Evolutionary conservation across 2,113 vertebrate genomes (phyloP), one percentile per base, ranked within the genome.

Genomic region (Trinectes maculatus): DNA sequence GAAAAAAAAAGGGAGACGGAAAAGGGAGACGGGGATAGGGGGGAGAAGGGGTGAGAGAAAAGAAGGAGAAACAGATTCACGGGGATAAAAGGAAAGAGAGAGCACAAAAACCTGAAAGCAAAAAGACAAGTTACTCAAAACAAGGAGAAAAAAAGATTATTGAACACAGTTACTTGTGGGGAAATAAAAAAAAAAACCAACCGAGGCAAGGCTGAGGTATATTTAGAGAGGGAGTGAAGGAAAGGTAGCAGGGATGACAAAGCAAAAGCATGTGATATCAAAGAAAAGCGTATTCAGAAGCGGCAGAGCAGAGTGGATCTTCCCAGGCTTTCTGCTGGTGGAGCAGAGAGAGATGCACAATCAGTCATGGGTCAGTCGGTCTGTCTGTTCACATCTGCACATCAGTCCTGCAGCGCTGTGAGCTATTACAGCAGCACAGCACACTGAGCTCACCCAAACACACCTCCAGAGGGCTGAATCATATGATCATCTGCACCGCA

Each of bases 301-400:
- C 79, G 74, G 66, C 61, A 53, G 70, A 60, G 76, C 80, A 61
- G 51, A 52, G 71, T 62, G 62, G 79, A 85, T 79, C 72, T 80
- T 83, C 74, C 61, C 67, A 77, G 42, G 84, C 71, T 80, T 82
- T 84, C 66, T 77, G 75, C 71, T 78, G 70, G 10, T 65, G 81
- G 74, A 87, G 71, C 77, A 70, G 68, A 79, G 65, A 79, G 65
- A 86, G 80, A 89, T 83, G 80, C 85, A 77, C 71, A 84, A 85
- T 86, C 73, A 77, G 59, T 84, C 74, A 84, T 46, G 86, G 86
- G 86, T 89, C 88, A 86, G 74, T 72, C 67, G 51, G 22, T 74
- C 79, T 77, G 85, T 85, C 82, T 77, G 54, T 65, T 88, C 80
- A 67, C 61, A 88, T 86, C 80, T 80, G 72, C 56, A 61, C 70